phyloP scores from a whole-genome alignment of 2,797 vertebrate genomes.

The Lacerta agilis region DNA sequence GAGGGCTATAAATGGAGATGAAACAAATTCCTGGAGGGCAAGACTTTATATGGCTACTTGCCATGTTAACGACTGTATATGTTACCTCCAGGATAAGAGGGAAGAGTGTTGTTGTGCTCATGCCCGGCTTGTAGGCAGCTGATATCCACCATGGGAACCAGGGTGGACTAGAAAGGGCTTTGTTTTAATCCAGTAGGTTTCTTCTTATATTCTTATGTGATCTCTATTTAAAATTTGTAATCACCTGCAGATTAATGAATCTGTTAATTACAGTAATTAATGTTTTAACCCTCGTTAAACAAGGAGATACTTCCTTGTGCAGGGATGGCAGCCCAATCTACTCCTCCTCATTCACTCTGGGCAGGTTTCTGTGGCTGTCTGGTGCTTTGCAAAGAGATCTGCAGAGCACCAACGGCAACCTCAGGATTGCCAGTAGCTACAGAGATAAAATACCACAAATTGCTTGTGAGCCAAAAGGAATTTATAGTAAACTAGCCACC shows the following conservation, averaged over 20 bases:
- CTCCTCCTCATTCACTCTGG: not conserved
- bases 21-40: too few species aligned
- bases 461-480: constrained; percentile 18
- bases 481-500: constrained; percentile 27
- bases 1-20: too few species aligned
- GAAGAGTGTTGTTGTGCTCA: not conserved
- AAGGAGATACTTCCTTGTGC: not conserved
- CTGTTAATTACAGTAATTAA: constrained; percentile 30
- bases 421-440: constrained; percentile 26
- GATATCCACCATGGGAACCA: not conserved
- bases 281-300: not conserved
- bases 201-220: not conserved
- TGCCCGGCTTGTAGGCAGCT: not conserved
- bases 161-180: not conserved
- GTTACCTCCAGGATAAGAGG: too few species aligned
- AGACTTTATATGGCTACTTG: too few species aligned
- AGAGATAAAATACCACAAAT: constrained; percentile 36
- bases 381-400: not conserved
- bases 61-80: too few species aligned
- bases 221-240: constrained; percentile 1
- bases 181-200: not conserved
- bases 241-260: constrained; percentile 19
- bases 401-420: constrained; percentile 12
- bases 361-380: constrained; percentile 9
- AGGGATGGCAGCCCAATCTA: not conserved